phyloP scores from a whole-genome alignment of 2,113 vertebrate genomes.

The Bagarius yarrelli region DNA sequence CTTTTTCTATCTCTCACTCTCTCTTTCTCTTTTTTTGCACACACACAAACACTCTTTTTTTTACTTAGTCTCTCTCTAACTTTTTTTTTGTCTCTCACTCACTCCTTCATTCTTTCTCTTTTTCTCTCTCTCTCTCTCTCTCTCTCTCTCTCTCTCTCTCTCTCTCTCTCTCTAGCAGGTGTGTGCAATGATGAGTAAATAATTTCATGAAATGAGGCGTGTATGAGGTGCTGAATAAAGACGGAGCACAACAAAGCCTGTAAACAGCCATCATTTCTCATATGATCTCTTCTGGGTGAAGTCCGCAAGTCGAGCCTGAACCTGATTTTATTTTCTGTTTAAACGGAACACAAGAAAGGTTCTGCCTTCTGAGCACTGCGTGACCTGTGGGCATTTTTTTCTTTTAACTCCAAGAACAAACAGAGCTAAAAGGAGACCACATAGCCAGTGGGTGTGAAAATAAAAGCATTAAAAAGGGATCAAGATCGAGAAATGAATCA shows the following conservation, averaged over 20 bases:
- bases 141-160: constrained; percentile 44
- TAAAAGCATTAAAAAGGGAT: neutral
- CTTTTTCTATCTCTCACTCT: no score
- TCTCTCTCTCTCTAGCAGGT: constrained; percentile 53
- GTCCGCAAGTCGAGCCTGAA: neutral
- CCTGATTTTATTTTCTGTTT: constrained; percentile 10
- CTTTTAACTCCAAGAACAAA: neutral
- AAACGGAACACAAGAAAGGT: neutral
- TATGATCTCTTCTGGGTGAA: constrained; percentile 10
- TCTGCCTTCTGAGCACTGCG: neutral
- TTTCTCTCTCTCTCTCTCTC: constrained; percentile 49
- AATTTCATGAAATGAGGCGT: constrained; percentile 53
- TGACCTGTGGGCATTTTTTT: neutral
- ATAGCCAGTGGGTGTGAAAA: neutral
- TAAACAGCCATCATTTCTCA: constrained; percentile 11
- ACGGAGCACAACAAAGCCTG: neutral
- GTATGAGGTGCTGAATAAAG: constrained; percentile 21
- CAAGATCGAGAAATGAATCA: no score
- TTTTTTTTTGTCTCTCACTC: no score
- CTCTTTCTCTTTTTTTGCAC: no score
- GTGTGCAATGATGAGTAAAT: constrained; percentile 49
- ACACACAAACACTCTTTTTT: no score
- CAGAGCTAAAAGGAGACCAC: neutral
- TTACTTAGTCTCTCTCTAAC: no score
- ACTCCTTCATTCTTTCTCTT: constrained; percentile 43